Evolutionary conservation across 1,140 invertebrate genomes (phyloP).

Genomic region (Plectrocnemia conspersa): DNA sequence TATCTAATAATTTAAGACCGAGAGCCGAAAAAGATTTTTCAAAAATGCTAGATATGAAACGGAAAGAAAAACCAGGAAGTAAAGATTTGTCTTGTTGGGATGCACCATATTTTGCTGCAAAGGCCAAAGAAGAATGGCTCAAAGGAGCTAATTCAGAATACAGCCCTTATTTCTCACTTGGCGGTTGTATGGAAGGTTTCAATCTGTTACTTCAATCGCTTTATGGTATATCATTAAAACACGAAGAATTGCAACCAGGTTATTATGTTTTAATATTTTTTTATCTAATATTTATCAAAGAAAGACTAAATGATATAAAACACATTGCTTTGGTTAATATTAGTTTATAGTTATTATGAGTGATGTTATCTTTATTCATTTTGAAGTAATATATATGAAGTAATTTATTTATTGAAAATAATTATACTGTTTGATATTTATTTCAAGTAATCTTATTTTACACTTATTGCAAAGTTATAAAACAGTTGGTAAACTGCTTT

Average conservation of each 20-base stretch:
- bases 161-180: slow-evolving; percentile 88
- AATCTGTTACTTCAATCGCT: slow-evolving; percentile 77
- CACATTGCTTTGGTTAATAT: no score
- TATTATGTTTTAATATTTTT: neutral
- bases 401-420: no score
- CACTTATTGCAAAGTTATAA: no score
- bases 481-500: no score
- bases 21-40: slow-evolving; percentile 67
- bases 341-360: no score
- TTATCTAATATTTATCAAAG: neutral
- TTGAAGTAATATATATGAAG: no score
- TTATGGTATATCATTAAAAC: slow-evolving; percentile 73
- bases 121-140: slow-evolving; percentile 66
- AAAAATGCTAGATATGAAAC: slow-evolving; percentile 71
- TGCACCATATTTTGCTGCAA: slow-evolving; percentile 72
- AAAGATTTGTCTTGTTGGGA: slow-evolving; percentile 71
- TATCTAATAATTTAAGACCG: slow-evolving; percentile 65
- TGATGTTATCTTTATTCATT: no score
- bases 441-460: no score
- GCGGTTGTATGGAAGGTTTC: slow-evolving; percentile 93
- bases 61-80: slow-evolving; percentile 48
- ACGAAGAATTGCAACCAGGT: slow-evolving; percentile 61
- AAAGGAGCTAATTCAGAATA: slow-evolving; percentile 66
- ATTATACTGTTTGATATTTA: no score
- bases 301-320: no score